These are phyloP conservation scores for Galerucella pusilla DNA, from an alignment of 2,888 invertebrate species.

Conservation along the genomic window DNA sequence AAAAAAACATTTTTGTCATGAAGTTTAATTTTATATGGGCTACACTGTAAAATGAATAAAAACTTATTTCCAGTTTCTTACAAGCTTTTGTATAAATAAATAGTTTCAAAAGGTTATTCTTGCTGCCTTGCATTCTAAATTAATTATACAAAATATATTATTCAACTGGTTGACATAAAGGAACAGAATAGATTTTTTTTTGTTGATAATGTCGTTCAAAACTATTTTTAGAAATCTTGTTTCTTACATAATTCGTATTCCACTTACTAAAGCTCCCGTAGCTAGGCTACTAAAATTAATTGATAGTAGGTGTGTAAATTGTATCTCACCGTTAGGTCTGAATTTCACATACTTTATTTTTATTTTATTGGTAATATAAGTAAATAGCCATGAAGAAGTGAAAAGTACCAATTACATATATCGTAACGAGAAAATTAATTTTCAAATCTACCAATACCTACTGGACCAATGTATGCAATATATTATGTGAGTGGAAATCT, in stretches of 20 bases:
- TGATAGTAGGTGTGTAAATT: conserved; percentile 16
- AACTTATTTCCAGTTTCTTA: too few relatives aligned
- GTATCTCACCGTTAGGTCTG: conserved; percentile 1
- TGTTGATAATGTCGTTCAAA: background rate
- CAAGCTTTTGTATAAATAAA: too few relatives aligned
- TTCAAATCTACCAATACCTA: background rate
- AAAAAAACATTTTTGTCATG: too few relatives aligned
- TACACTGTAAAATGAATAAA: too few relatives aligned
- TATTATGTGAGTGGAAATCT: too few relatives aligned
- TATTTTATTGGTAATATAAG: conserved; percentile 1
- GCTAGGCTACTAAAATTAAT: conserved; percentile 14
- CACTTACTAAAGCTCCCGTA: background rate
- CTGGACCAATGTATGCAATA: background rate
- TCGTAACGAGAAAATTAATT: conserved; percentile 1
- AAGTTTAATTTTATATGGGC: too few relatives aligned
- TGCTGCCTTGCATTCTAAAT: too few relatives aligned
- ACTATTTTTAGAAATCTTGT: conserved; percentile 12
- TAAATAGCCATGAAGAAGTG: conserved; percentile 4
- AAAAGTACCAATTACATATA: conserved; percentile 5
- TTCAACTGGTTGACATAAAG: background rate
- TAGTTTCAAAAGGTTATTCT: too few relatives aligned
- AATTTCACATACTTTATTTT: conserved; percentile 1
- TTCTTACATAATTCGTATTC: conserved; percentile 14
- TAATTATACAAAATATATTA: background rate
- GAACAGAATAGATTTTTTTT: background rate